Evolutionary conservation across 2,888 invertebrate species (phyloP).

Genomic region (Ametastegia equiseti): DNA sequence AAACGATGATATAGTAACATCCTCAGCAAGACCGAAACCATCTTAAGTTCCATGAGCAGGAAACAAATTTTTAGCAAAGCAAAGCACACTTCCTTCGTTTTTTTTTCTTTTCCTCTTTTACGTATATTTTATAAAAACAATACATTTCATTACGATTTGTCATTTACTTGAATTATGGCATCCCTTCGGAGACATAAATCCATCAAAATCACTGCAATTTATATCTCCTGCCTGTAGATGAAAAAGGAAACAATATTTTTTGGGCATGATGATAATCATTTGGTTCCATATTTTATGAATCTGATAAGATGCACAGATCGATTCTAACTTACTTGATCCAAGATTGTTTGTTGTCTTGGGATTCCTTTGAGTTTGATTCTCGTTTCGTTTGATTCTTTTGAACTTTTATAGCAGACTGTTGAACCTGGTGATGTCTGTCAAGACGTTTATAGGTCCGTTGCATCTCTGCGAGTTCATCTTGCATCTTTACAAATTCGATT

Average conservation of each 20-base stretch:
- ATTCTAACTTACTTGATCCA: conserved; percentile 4
- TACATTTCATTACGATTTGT: background rate
- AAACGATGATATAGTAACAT: background rate
- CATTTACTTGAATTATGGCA: background rate
- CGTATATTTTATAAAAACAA: background rate
- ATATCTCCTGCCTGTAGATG: conserved; percentile 2
- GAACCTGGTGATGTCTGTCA: conserved; percentile 63
- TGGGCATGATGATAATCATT: background rate
- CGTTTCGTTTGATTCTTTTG: conserved; percentile 26
- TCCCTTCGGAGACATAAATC: background rate
- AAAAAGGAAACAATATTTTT: background rate
- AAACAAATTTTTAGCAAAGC: background rate
- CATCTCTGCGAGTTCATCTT: conserved; percentile 77
- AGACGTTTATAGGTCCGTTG: conserved; percentile 74
- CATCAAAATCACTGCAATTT: background rate
- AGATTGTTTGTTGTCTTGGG: background rate
- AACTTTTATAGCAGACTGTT: conserved; percentile 53
- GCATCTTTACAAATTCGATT: conserved; percentile 79
- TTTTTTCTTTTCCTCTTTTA: background rate
- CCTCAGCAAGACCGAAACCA: background rate
- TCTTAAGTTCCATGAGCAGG: background rate
- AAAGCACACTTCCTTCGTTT: background rate
- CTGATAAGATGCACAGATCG: background rate
- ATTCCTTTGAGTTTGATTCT: background rate
- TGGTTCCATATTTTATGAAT: background rate